A percentile compares a stretch with the other conserved stretches of the same genome.
Evolutionary conservation across 2,888 invertebrate species (phyloP).

Genomic region (Liopterus haemorrhoidalis): DNA sequence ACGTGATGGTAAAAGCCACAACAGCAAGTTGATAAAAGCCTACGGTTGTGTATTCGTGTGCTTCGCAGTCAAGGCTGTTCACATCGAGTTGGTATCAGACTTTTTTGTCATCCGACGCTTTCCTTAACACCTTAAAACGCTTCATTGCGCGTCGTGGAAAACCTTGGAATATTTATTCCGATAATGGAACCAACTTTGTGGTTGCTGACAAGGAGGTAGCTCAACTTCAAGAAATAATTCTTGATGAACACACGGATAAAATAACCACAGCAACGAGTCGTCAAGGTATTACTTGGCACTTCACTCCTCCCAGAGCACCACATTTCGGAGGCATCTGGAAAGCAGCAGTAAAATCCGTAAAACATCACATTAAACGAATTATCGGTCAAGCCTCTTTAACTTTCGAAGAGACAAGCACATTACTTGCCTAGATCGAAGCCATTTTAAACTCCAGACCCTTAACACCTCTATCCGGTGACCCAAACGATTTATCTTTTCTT

Average conservation of each 20-base stretch:
- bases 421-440: conserved; percentile 22
- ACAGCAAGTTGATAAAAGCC: conserved; percentile 12
- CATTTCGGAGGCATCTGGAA: conserved; percentile 35
- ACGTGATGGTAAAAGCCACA: conserved; percentile 21
- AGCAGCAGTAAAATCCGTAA: conserved; percentile 31
- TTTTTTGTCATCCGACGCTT: conserved; percentile 28
- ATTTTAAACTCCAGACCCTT: conserved; percentile 25
- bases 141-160: conserved; percentile 30
- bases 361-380: conserved; percentile 28
- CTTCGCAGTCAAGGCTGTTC: conserved; percentile 32
- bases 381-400: conserved; percentile 19
- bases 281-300: conserved; percentile 29
- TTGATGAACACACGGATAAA: neutral
- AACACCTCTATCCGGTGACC: conserved; percentile 26
- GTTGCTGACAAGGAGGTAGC: conserved; percentile 27
- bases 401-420: conserved; percentile 30
- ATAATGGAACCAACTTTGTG: conserved; percentile 32
- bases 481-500: conserved; percentile 21
- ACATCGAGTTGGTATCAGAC: conserved; percentile 32
- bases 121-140: conserved; percentile 28
- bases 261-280: neutral
- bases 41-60: conserved; percentile 31
- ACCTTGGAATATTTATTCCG: conserved; percentile 27
- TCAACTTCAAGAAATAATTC: conserved; percentile 1
- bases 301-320: conserved; percentile 31